These are phyloP conservation scores for Tinamus guttatus DNA, from an alignment of 2,113 vertebrate genomes.

Conservation along the genomic window DNA sequence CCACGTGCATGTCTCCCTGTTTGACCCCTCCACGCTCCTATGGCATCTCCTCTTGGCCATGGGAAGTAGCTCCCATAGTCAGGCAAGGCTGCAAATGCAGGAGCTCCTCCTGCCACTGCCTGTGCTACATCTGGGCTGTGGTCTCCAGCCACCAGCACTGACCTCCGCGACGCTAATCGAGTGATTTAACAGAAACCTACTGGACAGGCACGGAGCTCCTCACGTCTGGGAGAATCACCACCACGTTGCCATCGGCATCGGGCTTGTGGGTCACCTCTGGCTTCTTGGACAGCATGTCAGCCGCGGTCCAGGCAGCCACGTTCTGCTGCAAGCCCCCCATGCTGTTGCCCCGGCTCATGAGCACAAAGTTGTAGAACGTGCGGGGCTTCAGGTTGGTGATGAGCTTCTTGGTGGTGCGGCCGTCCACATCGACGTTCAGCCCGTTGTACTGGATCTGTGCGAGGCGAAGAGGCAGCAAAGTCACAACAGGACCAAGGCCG, in stretches of 20 bases:
- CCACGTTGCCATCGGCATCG: constrained; percentile 84
- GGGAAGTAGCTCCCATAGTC: background rate
- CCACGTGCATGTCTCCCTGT: accelerated
- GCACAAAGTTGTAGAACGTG: constrained; percentile 91
- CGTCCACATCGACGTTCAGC: constrained; percentile 90
- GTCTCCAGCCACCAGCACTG: background rate
- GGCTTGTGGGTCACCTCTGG: constrained; percentile 88
- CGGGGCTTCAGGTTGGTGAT: constrained; percentile 90
- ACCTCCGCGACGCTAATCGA: background rate
- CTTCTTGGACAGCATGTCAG: constrained; percentile 85
- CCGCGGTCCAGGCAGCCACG: constrained; percentile 88
- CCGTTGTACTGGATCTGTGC: constrained; percentile 92
- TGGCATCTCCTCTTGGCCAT: background rate
- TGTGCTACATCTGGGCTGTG: background rate
- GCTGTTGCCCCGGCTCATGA: constrained; percentile 88
- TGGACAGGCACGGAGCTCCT: constrained; percentile 87
- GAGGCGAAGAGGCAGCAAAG: background rate
- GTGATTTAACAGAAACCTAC: constrained; percentile 73
- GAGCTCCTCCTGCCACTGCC: background rate
- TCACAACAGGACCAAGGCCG: background rate
- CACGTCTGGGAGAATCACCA: constrained; percentile 86
- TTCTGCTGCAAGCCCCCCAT: constrained; percentile 90
- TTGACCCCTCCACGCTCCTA: background rate
- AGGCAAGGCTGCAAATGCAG: background rate
- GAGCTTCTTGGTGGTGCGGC: constrained; percentile 87